Evolutionary conservation across 2,797 vertebrate genomes (phyloP), one percentile per base, ranked within the genome.

Genomic region (Chaetodon trifasciatus): DNA sequence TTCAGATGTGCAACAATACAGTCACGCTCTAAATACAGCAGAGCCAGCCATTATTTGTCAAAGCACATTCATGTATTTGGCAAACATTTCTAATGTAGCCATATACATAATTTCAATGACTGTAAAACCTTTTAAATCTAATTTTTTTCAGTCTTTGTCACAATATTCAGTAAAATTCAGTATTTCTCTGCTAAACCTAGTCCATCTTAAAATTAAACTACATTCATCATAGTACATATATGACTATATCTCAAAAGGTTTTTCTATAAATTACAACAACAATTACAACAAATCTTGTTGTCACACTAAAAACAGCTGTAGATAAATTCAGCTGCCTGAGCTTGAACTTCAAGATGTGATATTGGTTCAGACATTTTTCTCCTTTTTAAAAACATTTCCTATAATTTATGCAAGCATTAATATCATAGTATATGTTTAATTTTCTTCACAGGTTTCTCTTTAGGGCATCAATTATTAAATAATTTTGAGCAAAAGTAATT

Each of bases 1-100:
- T 85, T 89, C 72, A 79, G 23, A 74, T 60, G 32, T 57, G 42
- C 47, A 44, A 74, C 40, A 70, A 74, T 70, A 80, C 55, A 70
- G 52, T 24, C 52, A 35, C 17, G 47, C 10, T 60, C 32, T 35
- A 55, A 57, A 47, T 62, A 82, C 1, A 66, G n/a, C 4, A 62
- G 7, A 42, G 28, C 52, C 50, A 28, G 4, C 5, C 1, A n/a
- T 83, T 79, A 11, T 66, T 37, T 66, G 5, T 55, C 35, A 42
- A 35, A 28, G 63, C 9, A 79, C 57, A 42, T 62, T 60, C 17
- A 74, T 70, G 35, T 21, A 24, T 68, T 66, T 75, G 46, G 46
- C 19, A 73, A 17, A 60, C 7, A 17, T 24, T 77, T 19, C 24
- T 3, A 47, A 70, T 56, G 21, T 8, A 47, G 32, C 16, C 15